Conservation (phyloP, 2,113 vertebrate genomes). For the Tor tambroides region DNA sequence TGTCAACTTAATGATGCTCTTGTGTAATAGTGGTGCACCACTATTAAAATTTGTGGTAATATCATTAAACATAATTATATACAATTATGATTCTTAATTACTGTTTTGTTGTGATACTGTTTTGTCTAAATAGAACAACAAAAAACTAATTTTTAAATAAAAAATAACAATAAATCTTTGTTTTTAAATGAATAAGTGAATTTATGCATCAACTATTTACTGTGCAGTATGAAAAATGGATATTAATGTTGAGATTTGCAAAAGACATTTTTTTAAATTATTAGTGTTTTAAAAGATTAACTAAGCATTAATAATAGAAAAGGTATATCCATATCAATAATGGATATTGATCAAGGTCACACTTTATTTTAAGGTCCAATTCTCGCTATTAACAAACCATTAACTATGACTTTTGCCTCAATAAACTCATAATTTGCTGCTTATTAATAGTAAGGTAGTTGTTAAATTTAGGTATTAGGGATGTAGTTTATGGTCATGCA, state of each 20-base stretch:
- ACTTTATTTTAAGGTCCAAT: no score
- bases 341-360: background rate
- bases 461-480: no score
- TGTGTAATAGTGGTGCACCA: background rate
- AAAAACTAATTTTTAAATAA: background rate
- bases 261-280: no score
- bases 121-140: background rate
- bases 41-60: background rate
- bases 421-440: no score
- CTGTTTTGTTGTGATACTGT: background rate
- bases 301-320: no score
- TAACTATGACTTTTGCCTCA: no score
- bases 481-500: no score
- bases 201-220: background rate
- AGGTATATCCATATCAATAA: background rate
- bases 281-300: no score
- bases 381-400: no score
- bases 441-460: no score
- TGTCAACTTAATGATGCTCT: background rate
- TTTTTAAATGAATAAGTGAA: background rate
- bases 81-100: background rate
- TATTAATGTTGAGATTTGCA: no score
- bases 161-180: background rate
- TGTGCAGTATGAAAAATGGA: background rate
- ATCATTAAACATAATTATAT: background rate